Evolutionary conservation across 2,113 vertebrate species (phyloP).

Genomic region (Tor tambroides): DNA sequence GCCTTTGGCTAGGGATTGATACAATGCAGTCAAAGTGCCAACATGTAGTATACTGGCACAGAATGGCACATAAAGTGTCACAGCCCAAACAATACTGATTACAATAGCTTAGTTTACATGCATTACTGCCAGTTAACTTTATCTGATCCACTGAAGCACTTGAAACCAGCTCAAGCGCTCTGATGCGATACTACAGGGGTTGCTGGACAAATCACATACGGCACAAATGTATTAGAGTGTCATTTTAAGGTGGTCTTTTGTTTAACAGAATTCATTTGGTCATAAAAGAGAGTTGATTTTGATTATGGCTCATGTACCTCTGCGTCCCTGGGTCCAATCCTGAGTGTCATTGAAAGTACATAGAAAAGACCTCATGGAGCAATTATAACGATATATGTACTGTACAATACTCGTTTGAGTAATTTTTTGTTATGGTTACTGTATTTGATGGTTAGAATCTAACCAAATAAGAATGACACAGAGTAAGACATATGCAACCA

Average conservation of each 20-base stretch:
- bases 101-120: slow-evolving; percentile 1
- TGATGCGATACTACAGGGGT: background rate
- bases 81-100: background rate
- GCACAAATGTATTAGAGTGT: background rate
- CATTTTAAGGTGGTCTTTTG: background rate
- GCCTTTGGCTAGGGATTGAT: background rate
- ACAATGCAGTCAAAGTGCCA: background rate
- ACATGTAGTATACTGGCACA: background rate
- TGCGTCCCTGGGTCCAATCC: background rate
- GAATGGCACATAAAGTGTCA: background rate
- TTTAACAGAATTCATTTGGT: slow-evolving; percentile 6
- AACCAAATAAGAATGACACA: slow-evolving; percentile 66
- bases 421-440: slow-evolving; percentile 56
- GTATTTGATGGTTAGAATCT: slow-evolving; percentile 65
- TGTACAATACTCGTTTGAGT: slow-evolving; percentile 64
- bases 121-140: background rate
- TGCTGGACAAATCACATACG: background rate
- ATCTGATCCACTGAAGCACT: background rate
- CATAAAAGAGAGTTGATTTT: slow-evolving; percentile 20
- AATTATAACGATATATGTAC: slow-evolving; percentile 48
- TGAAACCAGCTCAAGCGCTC: background rate
- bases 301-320: slow-evolving; percentile 10
- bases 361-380: slow-evolving; percentile 31
- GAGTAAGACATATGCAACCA: slow-evolving; percentile 57
- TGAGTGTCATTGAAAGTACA: slow-evolving; percentile 21